Percentiles rank a stretch among this genome's conserved stretches.
phyloP scores from a whole-genome alignment of 1,140 invertebrate species.

The Heliconius eleuchia region DNA sequence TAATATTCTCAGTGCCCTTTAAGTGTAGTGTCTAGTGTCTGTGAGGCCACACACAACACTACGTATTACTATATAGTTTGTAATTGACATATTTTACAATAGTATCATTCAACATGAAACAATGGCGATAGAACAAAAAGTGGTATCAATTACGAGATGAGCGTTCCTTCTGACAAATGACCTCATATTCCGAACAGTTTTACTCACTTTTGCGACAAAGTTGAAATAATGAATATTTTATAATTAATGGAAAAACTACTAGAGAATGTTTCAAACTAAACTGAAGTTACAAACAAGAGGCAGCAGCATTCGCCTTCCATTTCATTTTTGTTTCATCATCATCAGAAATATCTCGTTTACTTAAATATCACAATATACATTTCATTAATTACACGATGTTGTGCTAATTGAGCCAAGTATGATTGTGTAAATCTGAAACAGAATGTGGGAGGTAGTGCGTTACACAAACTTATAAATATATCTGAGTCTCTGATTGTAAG shows the following conservation, averaged over 20 bases:
- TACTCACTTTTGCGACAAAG: neutral
- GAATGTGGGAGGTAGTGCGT: neutral
- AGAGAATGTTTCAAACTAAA: neutral
- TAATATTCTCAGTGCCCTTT: no score
- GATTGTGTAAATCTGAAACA: neutral
- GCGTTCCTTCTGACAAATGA: slow-evolving; percentile 7
- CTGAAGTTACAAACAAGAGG: neutral
- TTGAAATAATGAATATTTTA: slow-evolving; percentile 11
- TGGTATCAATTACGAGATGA: slow-evolving; percentile 6
- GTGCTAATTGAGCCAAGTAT: neutral
- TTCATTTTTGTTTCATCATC: neutral
- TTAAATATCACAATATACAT: neutral
- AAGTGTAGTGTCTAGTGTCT: no score
- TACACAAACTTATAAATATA: no score
- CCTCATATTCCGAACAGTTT: neutral
- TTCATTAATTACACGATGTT: neutral
- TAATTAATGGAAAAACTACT: slow-evolving; percentile 5
- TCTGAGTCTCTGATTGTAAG: no score
- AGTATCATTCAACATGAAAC: neutral
- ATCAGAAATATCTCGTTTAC: neutral
- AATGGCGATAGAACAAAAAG: neutral
- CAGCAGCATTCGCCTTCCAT: neutral
- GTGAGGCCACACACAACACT: no score
- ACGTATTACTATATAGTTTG: no score
- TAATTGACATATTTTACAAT: neutral